Base-by-base conservation (phyloP, 37 sponge, comb jelly and placozoan genomes). In the Beroe forskalii region DNA sequence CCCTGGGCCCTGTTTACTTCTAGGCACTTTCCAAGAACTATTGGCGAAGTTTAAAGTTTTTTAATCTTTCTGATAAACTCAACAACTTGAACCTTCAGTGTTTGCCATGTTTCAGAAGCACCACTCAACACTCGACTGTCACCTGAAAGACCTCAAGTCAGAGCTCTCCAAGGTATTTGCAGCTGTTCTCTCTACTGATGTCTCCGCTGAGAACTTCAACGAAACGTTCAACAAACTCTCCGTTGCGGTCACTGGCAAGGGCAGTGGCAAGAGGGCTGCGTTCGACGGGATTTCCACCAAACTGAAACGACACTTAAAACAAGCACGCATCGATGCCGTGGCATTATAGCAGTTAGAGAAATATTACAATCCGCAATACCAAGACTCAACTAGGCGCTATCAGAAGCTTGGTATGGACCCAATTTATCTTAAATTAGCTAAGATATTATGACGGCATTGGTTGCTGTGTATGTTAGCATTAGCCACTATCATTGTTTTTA, bases 221-320 rank as follows among this genome's bases (percentile, higher is more conserved):
- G 86, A 80, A 80, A 80, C 86, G 27, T 80, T 80, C 30, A 80
- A 80, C 86, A 41, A 44, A n/a, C 55, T 80, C 55, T 80, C 86
- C 28, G 55, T 41, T 23, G 86, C 86, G 0, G 35, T 80, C 28
- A 80, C 86, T 9, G 55, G 55, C 2, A 80, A 80, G 28, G 38
- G 38, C 32, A 37, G 72, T 1, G 32, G 32, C 72, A 69, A 69
- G 38, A 33, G 72, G 72, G 72, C 37, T 2, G 28, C 27, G 19
- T 69, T 32, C 1, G 72, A 69, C 39, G 72, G 72, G 38, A 69
- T 69, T 14, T 32, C 72, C 17, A 69, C 72, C 39, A 69, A 69
- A 33, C 39, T 69, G 39, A 69, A 69, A 69, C 27, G 72, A 32
- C 72, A 69, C 39, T 36, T 69, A 37, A 69, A 69, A 37, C 72